These are phyloP conservation scores for Tachysurus vachellii DNA, from an alignment of 2,113 vertebrate genomes.

Conservation along the genomic window DNA sequence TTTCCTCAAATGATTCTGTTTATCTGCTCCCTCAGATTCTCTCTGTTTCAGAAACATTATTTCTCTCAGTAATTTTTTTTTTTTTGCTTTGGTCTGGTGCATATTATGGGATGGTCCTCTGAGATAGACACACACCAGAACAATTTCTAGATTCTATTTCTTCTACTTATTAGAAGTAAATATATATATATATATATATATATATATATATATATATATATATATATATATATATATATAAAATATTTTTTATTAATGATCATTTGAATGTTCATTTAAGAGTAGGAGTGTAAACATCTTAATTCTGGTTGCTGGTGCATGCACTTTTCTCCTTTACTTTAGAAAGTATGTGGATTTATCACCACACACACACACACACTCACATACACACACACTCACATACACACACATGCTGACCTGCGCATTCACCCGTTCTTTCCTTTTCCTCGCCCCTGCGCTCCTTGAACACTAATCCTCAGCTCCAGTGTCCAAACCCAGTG, in stretches of 20 bases:
- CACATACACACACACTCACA: constrained; percentile 26
- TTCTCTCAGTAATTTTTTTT: neutral
- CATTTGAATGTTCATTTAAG: neutral
- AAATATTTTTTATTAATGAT: neutral
- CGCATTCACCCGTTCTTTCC: constrained; percentile 38
- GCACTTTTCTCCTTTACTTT: neutral
- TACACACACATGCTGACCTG: constrained; percentile 19
- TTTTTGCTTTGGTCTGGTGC: neutral
- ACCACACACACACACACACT: constrained; percentile 7
- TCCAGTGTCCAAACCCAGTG: constrained; percentile 43
- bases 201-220: too few species aligned
- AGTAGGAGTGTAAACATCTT: neutral
- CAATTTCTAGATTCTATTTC: neutral
- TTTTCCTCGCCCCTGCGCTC: constrained; percentile 48
- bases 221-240: neutral
- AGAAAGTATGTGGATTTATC: constrained; percentile 16
- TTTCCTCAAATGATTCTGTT: neutral
- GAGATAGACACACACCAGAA: neutral
- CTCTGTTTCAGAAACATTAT: neutral
- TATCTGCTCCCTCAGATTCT: neutral
- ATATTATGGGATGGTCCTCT: neutral
- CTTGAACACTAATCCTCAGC: constrained; percentile 34
- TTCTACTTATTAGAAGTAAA: neutral
- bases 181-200: too few species aligned
- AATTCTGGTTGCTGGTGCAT: neutral